phyloP scores from a whole-genome alignment of 2,113 vertebrate species.

The Toxotes jaculatrix region DNA sequence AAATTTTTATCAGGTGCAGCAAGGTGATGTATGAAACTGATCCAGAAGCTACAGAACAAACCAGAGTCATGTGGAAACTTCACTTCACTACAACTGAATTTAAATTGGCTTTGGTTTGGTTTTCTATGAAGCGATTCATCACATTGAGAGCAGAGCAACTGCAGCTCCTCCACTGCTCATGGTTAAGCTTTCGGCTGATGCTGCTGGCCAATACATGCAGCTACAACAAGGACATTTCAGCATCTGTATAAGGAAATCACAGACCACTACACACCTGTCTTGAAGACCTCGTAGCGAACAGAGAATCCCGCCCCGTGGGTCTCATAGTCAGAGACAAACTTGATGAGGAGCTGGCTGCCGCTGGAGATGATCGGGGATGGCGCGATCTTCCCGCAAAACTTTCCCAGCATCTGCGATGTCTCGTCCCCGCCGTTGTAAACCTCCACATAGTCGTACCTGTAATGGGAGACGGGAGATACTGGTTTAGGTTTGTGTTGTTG shows the following conservation, averaged over 20 bases:
- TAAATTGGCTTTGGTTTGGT: constrained; percentile 32
- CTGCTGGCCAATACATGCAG: neutral
- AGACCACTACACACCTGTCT: constrained; percentile 86
- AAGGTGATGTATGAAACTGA: constrained; percentile 13
- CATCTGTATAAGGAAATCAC: neutral
- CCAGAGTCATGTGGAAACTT: constrained; percentile 22
- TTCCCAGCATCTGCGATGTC: constrained; percentile 87
- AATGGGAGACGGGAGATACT: constrained; percentile 1
- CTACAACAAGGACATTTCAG: neutral
- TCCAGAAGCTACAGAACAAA: constrained; percentile 18
- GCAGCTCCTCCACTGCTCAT: neutral
- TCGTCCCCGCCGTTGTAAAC: constrained; percentile 93
- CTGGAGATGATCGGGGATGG: constrained; percentile 94
- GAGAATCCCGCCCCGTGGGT: constrained; percentile 98
- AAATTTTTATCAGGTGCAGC: neutral
- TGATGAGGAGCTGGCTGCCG: constrained; percentile 93
- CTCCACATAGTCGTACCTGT: constrained; percentile 98
- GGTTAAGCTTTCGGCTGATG: neutral
- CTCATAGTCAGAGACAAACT: constrained; percentile 98
- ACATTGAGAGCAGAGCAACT: neutral
- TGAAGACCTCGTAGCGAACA: constrained; percentile 98
- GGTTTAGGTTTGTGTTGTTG: neutral
- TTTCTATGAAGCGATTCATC: constrained; percentile 49
- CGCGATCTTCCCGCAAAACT: constrained; percentile 98
- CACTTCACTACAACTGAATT: constrained; percentile 20